phyloP scores from a whole-genome alignment of 1,140 invertebrate genomes.

The Brachionus plicatilis region DNA sequence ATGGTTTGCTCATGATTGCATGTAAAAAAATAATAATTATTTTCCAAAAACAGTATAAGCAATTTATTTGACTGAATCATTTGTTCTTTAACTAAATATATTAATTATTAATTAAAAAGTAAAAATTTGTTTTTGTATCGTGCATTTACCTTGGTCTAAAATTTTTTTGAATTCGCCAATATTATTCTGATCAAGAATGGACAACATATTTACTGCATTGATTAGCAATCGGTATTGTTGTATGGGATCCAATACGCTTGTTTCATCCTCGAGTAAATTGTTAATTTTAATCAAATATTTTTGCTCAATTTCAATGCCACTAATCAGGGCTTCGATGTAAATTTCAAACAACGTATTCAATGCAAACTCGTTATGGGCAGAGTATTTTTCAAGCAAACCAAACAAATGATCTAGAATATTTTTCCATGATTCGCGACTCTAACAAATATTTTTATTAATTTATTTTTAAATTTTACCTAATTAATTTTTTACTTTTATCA shows the following conservation, averaged over 20 bases:
- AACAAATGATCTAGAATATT: not conserved
- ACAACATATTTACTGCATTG: not conserved
- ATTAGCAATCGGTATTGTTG: not conserved
- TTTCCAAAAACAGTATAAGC: not conserved
- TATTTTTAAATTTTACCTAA: too few relatives aligned
- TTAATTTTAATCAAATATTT: not conserved
- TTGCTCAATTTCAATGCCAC: not conserved
- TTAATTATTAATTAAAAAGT: not conserved
- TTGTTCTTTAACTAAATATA: not conserved
- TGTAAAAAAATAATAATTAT: not conserved
- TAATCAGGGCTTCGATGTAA: constrained; percentile 15
- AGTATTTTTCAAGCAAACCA: not conserved
- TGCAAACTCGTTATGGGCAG: not conserved
- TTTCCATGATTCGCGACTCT: constrained; percentile 9
- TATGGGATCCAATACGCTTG: not conserved
- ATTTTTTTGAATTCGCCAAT: constrained; percentile 19
- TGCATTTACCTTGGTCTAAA: not conserved
- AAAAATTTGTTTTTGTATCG: not conserved
- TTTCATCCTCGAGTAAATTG: not conserved
- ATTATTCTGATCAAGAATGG: not conserved
- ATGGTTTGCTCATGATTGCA: not conserved
- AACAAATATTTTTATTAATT: not conserved
- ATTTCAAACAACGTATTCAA: constrained; percentile 7
- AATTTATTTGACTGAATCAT: not conserved
- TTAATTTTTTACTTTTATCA: not conserved